Base-by-base conservation (phyloP, 1,140 invertebrate genomes). In the Scaptomyza montana region DNA sequence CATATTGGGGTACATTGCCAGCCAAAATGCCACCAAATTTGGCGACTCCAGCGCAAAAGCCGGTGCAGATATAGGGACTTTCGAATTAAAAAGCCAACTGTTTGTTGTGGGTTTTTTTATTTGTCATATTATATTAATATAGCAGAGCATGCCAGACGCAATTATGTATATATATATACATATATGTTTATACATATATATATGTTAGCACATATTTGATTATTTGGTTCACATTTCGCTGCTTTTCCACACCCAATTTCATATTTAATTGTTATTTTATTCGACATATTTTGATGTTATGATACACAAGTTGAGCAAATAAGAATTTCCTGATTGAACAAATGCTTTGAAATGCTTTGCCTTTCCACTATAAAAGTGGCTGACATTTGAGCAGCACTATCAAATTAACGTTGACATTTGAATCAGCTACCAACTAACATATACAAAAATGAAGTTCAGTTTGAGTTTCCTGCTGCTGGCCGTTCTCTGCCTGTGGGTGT, bases 401-500 rank as follows among this genome's bases (percentile, higher is more conserved):
- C 45, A 68, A 68, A 61, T 55, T 47, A 19, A 6, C 13, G n/a
- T 54, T 68, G 50, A 28, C 39, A 67, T 64, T 72, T 62, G 55
- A 62, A 10, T 33, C 39, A 43, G 39, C 33, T 36, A 9, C 7
- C 33, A 36, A 36, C 33, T 36, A 25, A 25, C 21, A 25, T 25
- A 25, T 25, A 39, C 16, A 8, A 16, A 51, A 36, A 85, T 85
- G 81, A 86, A 74, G 74, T 87, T 68, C 55, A 71, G 65, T 41
- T 78, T 59, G 16, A 55, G 72, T 7, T 65, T 65, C 8, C 8
- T 81, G 25, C 53, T 81, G 25, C 19, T 85, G 28, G 57, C 60
- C 41, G 62, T 68, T 13, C 62, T 85, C 10, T 70, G 74, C 56
- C 45, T 85, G 1, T 21, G 25, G 56, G 39, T 25, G 21, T 21